Evolutionary conservation across 2,113 vertebrate genomes (phyloP).

Genomic region (Eleginops maclovinus): DNA sequence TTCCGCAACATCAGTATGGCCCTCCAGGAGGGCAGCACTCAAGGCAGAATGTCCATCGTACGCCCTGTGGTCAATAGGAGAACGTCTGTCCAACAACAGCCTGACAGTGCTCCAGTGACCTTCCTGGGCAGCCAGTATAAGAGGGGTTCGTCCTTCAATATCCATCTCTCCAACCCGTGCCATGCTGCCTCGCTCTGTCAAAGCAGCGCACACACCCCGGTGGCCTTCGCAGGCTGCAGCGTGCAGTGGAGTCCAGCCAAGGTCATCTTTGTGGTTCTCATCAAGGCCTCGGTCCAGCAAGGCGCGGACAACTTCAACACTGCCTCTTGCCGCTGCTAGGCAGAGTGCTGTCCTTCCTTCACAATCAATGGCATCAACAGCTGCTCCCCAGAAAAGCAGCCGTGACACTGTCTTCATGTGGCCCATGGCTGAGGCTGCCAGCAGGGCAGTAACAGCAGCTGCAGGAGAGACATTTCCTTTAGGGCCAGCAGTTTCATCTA

Average conservation of each 20-base stretch:
- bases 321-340: slow-evolving; percentile 83
- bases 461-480: slow-evolving; percentile 63
- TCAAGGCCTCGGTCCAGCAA: slow-evolving; percentile 86
- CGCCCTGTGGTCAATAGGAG: slow-evolving; percentile 82
- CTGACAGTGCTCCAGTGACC: slow-evolving; percentile 80
- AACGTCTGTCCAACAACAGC: slow-evolving; percentile 82
- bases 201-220: slow-evolving; percentile 76
- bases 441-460: slow-evolving; percentile 79
- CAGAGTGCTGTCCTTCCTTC: slow-evolving; percentile 86
- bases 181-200: slow-evolving; percentile 84
- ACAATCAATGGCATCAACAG: slow-evolving; percentile 83
- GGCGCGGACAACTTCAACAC: slow-evolving; percentile 78
- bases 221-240: slow-evolving; percentile 87
- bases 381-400: slow-evolving; percentile 86
- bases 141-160: slow-evolving; percentile 83
- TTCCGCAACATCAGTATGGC: slow-evolving; percentile 79
- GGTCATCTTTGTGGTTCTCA: slow-evolving; percentile 87
- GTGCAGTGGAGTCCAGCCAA: slow-evolving; percentile 88
- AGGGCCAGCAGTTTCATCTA: slow-evolving; percentile 81
- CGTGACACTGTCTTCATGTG: slow-evolving; percentile 80
- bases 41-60: slow-evolving; percentile 85
- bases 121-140: slow-evolving; percentile 87
- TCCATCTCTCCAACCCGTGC: slow-evolving; percentile 84
- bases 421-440: slow-evolving; percentile 86
- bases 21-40: slow-evolving; percentile 79